phyloP scores from a whole-genome alignment of 2,113 vertebrate genomes.

The Lepus timidus region DNA sequence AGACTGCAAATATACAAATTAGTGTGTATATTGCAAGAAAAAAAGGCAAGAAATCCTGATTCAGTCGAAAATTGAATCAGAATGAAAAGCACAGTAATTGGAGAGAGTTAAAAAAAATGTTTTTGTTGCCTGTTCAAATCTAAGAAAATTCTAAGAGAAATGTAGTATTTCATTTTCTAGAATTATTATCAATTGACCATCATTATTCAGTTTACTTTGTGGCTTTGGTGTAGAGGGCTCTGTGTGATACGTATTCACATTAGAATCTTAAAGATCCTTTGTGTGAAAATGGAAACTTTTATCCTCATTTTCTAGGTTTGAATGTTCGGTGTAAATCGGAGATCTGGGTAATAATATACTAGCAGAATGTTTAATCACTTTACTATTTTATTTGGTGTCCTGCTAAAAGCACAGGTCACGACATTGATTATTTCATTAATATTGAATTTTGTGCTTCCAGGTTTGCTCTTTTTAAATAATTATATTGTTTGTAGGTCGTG shows the following conservation, averaged over 20 bases:
- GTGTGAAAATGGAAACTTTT: constrained; percentile 20
- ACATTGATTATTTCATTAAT: constrained; percentile 60
- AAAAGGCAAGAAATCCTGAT: constrained; percentile 55
- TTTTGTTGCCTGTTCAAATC: constrained; percentile 18
- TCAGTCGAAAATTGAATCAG: constrained; percentile 56
- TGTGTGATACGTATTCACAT: background rate
- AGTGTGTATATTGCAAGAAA: background rate
- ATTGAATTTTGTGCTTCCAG: constrained; percentile 69
- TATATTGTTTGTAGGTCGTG: constrained; percentile 64
- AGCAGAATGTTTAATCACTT: constrained; percentile 7
- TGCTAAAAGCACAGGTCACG: constrained; percentile 34
- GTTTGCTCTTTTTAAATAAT: constrained; percentile 44
- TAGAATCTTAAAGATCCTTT: constrained; percentile 27
- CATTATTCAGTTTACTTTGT: background rate
- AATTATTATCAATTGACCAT: constrained; percentile 5
- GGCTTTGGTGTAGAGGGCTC: background rate
- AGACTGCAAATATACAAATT: constrained; percentile 50
- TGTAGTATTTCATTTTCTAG: constrained; percentile 15
- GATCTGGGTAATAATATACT: background rate
- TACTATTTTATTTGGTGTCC: constrained; percentile 43
- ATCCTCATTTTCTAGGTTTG: constrained; percentile 14
- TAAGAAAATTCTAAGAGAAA: constrained; percentile 30
- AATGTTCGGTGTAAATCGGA: background rate
- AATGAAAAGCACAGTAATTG: background rate
- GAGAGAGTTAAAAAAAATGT: background rate